These are phyloP conservation scores for Microchrysa polita DNA, from an alignment of 2,888 invertebrate species.

Conservation along the genomic window DNA sequence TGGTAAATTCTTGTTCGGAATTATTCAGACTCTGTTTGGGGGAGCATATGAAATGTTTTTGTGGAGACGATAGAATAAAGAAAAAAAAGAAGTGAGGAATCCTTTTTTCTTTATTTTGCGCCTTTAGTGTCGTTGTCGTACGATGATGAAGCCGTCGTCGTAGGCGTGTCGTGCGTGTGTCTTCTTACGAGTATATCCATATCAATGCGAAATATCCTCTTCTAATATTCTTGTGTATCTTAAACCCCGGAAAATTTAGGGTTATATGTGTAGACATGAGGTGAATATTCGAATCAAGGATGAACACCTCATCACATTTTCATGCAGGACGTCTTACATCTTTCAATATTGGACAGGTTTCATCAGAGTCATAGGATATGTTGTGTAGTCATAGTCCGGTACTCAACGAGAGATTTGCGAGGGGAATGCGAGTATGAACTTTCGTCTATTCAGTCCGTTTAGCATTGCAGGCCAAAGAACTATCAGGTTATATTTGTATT, in stretches of 20 bases:
- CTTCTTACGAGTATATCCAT: no score
- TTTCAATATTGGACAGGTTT: constrained; percentile 50
- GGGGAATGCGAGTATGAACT: neutral
- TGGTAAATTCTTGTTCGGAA: neutral
- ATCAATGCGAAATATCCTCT: constrained; percentile 18
- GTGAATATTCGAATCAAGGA: constrained; percentile 42
- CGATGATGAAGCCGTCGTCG: constrained; percentile 17
- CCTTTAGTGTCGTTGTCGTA: neutral
- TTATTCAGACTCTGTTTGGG: neutral
- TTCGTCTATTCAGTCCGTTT: constrained; percentile 32
- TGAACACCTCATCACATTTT: constrained; percentile 50
- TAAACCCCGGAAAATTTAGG: constrained; percentile 43
- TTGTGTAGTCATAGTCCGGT: neutral
- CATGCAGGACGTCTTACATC: constrained; percentile 47
- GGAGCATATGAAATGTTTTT: constrained; percentile 10
- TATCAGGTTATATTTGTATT: constrained; percentile 26
- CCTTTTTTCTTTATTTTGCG: constrained; percentile 32
- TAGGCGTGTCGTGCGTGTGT: no score
- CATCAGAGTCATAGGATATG: constrained; percentile 48
- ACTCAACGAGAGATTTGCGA: constrained; percentile 8
- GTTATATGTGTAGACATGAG: constrained; percentile 45
- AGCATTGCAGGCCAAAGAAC: constrained; percentile 20
- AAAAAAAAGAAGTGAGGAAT: constrained; percentile 13
- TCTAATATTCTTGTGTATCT: constrained; percentile 36
- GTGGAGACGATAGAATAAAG: neutral